These are phyloP conservation scores for Pachyseris speciosa DNA, from an alignment of 64 coral and sea anemone genomes.

Conservation along the genomic window DNA sequence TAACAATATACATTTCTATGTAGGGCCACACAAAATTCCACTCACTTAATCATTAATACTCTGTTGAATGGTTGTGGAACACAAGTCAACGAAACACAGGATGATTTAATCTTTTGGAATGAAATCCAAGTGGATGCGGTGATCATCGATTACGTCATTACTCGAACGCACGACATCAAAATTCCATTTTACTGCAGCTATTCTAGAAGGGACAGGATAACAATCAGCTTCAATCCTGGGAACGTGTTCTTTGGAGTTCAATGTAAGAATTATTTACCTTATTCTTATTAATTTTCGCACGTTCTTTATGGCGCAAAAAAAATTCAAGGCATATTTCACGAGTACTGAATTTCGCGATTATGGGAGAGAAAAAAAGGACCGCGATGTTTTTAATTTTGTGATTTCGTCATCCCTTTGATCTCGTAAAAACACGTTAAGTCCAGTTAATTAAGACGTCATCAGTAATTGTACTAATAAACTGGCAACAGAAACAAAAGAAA, in stretches of 20 bases:
- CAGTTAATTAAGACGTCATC: too few relatives aligned
- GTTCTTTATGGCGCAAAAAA: too few relatives aligned
- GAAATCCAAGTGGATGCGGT: slow-evolving; percentile 40
- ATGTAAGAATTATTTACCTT: too few relatives aligned
- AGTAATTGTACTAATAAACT: too few relatives aligned
- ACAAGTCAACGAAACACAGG: slow-evolving; percentile 59
- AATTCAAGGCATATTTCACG: too few relatives aligned
- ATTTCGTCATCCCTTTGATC: too few relatives aligned
- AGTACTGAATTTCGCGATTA: too few relatives aligned
- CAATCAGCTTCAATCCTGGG: neutral
- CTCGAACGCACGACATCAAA: slow-evolving; percentile 43
- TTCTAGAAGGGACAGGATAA: slow-evolving; percentile 13
- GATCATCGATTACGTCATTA: slow-evolving; percentile 42
- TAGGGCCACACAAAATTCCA: slow-evolving; percentile 53
- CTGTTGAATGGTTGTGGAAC: slow-evolving; percentile 71
- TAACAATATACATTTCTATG: neutral
- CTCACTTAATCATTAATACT: slow-evolving; percentile 63
- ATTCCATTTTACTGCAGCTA: slow-evolving; percentile 76
- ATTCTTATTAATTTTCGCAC: too few relatives aligned
- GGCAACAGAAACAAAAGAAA: too few relatives aligned
- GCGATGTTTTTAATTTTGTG: too few relatives aligned
- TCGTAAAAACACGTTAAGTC: too few relatives aligned
- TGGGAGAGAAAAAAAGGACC: too few relatives aligned
- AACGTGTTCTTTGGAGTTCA: neutral
- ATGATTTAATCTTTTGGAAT: slow-evolving; percentile 47